A percentile compares a stretch with the other conserved stretches of the same genome.
Evolutionary conservation across 1,140 invertebrate genomes (phyloP).

Genomic region (Centruroides sculpturatus): DNA sequence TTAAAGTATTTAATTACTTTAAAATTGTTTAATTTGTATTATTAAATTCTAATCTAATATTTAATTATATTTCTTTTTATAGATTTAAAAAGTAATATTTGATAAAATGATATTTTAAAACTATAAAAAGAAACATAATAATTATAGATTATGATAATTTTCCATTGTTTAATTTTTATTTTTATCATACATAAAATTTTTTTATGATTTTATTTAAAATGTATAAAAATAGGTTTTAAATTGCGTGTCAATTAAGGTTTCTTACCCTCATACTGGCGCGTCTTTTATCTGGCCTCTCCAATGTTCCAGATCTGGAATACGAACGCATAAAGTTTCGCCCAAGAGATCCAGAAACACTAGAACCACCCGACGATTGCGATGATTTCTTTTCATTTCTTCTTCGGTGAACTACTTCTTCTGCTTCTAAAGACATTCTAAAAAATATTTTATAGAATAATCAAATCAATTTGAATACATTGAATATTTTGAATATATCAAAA

Average conservation of each 20-base stretch:
- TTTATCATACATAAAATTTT: no score
- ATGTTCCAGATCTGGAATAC: constrained; percentile 9
- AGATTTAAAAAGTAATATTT: no score
- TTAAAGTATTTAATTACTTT: no score
- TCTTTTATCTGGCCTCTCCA: neutral
- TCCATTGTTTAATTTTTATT: no score
- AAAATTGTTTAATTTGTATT: no score
- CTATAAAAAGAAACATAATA: no score
- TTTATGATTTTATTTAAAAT: no score
- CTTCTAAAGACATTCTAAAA: neutral
- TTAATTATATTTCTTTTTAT: no score
- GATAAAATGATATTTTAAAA: no score
- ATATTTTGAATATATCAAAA: constrained; percentile 1
- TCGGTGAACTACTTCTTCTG: neutral
- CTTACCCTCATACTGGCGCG: constrained; percentile 1
- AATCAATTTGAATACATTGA: no score
- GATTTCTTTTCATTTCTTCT: neutral
- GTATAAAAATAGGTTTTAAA: neutral
- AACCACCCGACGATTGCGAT: neutral
- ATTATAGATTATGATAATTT: no score
- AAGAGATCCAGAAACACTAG: neutral
- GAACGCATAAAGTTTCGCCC: neutral
- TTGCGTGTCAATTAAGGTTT: neutral
- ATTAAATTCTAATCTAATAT: no score
- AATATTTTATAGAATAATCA: neutral